Conservation (phyloP, 2,888 invertebrate species). For the Mesorhabditis sp. region DNA sequence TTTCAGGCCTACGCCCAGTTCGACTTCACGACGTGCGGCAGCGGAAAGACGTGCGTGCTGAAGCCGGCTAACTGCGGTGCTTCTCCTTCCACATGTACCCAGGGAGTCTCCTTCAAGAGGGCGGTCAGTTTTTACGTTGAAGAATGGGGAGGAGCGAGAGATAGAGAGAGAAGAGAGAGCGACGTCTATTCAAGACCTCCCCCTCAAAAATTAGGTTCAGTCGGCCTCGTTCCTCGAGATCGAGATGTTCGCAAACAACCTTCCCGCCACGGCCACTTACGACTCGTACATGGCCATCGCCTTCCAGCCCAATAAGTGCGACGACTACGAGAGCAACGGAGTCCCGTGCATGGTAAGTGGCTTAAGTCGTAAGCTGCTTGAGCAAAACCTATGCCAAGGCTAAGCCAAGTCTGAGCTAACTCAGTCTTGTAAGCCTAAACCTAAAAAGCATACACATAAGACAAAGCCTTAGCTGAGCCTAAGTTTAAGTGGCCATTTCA, state of each 20-base stretch:
- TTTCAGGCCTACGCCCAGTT: neutral
- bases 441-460: too few relatives aligned
- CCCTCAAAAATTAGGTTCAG: neutral
- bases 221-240: neutral
- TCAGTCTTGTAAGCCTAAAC: too few relatives aligned
- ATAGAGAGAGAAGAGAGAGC: too few relatives aligned
- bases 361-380: too few relatives aligned
- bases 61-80: neutral
- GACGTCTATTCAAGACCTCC: too few relatives aligned
- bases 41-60: neutral
- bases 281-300: conserved; percentile 5
- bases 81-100: neutral
- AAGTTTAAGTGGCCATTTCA: neutral
- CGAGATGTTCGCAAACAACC: neutral
- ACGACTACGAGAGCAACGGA: conserved; percentile 1
- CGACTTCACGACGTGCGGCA: conserved; percentile 3
- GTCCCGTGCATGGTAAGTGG: conserved; percentile 5
- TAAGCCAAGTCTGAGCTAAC: too few relatives aligned
- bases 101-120: conserved; percentile 2
- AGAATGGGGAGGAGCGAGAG: neutral
- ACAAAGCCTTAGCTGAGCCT: too few relatives aligned
- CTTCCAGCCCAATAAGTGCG: neutral
- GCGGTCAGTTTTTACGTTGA: neutral
- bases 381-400: too few relatives aligned
- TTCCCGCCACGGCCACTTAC: neutral